Conservation (phyloP, 1,140 invertebrate genomes). For the Drosophila kurseongensis region DNA sequence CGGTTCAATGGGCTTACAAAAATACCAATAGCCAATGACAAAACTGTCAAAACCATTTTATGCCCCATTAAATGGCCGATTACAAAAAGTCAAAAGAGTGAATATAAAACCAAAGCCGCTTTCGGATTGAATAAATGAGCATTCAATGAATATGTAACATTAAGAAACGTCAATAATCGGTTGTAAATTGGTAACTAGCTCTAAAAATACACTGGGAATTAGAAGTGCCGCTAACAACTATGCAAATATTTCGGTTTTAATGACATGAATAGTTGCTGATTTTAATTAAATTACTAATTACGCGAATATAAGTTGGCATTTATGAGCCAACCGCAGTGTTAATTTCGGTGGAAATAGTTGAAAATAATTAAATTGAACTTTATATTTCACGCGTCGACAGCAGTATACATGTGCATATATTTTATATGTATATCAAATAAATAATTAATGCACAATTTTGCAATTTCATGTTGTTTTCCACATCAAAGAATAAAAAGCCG, state of each 20-base stretch:
- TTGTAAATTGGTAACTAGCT: slow-evolving; percentile 18
- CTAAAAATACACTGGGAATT: slow-evolving; percentile 21
- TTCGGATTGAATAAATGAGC: slow-evolving; percentile 15
- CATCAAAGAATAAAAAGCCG: slow-evolving; percentile 23
- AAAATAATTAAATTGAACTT: slow-evolving; percentile 63
- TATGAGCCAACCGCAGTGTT: slow-evolving; percentile 57
- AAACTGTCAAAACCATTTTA: slow-evolving; percentile 14
- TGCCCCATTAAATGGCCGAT: slow-evolving; percentile 14
- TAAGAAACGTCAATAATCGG: slow-evolving; percentile 15
- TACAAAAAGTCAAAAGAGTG: slow-evolving; percentile 8
- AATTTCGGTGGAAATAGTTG: slow-evolving; percentile 43
- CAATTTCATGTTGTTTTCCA: slow-evolving; percentile 35
- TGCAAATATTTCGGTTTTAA: slow-evolving; percentile 31
- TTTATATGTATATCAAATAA: not conserved
- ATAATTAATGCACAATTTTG: slow-evolving; percentile 23
- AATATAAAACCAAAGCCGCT: not conserved
- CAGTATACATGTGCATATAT: slow-evolving; percentile 5
- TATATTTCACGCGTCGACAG: not conserved
- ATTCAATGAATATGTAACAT: not conserved
- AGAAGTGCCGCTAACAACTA: slow-evolving; percentile 9
- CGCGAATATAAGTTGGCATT: slow-evolving; percentile 48
- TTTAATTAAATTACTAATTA: slow-evolving; percentile 77
- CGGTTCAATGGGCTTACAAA: slow-evolving; percentile 18
- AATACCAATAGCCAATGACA: slow-evolving; percentile 24
- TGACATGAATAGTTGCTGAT: slow-evolving; percentile 47